Evolutionary conservation across 2,888 invertebrate genomes (phyloP).

Genomic region (Trachelus tabidus): DNA sequence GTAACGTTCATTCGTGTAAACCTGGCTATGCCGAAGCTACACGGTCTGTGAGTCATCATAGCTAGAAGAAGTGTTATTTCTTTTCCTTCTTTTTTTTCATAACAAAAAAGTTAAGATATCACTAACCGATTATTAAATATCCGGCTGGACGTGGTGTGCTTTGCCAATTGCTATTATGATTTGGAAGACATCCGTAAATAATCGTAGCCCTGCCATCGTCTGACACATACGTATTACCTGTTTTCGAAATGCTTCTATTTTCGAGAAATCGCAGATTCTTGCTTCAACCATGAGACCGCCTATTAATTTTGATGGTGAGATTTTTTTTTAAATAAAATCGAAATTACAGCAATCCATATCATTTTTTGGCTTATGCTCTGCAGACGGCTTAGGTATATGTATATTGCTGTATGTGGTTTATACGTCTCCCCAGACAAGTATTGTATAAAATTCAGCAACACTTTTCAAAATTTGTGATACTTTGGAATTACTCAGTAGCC

Average conservation of each 20-base stretch:
- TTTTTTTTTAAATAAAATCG: background rate
- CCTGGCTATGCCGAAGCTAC: background rate
- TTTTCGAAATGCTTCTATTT: background rate
- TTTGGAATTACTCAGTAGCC: background rate
- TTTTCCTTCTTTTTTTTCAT: slow-evolving; percentile 20
- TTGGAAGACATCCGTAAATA: background rate
- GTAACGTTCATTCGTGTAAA: background rate
- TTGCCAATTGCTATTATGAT: background rate
- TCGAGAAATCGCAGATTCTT: background rate
- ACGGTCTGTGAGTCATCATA: background rate
- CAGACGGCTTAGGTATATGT: too few species aligned
- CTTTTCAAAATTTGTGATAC: background rate
- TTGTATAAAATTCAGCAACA: background rate
- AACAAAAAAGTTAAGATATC: slow-evolving; percentile 11
- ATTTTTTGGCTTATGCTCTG: background rate
- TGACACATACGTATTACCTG: slow-evolving; percentile 1
- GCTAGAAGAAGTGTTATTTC: background rate
- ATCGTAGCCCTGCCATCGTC: background rate
- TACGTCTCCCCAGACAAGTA: too few species aligned
- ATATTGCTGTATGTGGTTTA: too few species aligned
- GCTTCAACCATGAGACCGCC: background rate
- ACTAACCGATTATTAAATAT: slow-evolving; percentile 37
- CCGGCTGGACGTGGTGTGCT: slow-evolving; percentile 21
- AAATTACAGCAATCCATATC: background rate
- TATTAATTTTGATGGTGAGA: background rate